Evolutionary conservation across 2,113 vertebrate genomes (phyloP), one percentile per base, ranked within the genome.

Genomic region (Tautogolabrus adspersus): DNA sequence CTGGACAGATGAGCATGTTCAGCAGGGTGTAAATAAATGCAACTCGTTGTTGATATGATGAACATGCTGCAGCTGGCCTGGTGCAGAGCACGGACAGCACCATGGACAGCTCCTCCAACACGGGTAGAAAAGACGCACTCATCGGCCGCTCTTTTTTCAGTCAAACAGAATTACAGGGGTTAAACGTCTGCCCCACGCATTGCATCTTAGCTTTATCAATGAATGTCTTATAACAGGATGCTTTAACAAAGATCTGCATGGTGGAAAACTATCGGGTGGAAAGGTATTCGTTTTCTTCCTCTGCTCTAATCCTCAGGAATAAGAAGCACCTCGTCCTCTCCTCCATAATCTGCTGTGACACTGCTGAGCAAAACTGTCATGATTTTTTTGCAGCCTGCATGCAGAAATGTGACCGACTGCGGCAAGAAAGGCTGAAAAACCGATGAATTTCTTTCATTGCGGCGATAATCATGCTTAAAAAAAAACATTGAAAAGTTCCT

Each of bases 41-140:
- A 89, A 89, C 88, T 88, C 84, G 86, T 89, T 79, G 83, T 21
- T 66, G 76, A 86, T 82, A 18, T 86, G 86, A 83, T 84, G 86
- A 59, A 9, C 61, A 12, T 58, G n/a, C 5, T 57, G 75, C 85
- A 71, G 72, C 72, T 76, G 82, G 64, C 63, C 76, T 55, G 71
- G 69, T 12, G 63, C 82, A 19, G 75, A 44, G 58, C 74, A 37
- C 34, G 8, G 10, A 7, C 81, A 87, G 81, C 76, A 80, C 40
- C 87, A 44, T 11, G 76, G 79, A 83, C 81, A 89, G 88, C 88
- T 78, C 82, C 82, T 30, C 0, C 23, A 22, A 42, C 37, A 49
- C 62, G 7, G 15, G 10, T 2, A 15, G 21, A 55, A 42, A 30
- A n/a, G 37, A 18, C 22, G 1, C 47, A 16, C 10, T 12, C 15